These are phyloP conservation scores for Orchestes rusci DNA, from an alignment of 2,888 invertebrate genomes.

Conservation along the genomic window DNA sequence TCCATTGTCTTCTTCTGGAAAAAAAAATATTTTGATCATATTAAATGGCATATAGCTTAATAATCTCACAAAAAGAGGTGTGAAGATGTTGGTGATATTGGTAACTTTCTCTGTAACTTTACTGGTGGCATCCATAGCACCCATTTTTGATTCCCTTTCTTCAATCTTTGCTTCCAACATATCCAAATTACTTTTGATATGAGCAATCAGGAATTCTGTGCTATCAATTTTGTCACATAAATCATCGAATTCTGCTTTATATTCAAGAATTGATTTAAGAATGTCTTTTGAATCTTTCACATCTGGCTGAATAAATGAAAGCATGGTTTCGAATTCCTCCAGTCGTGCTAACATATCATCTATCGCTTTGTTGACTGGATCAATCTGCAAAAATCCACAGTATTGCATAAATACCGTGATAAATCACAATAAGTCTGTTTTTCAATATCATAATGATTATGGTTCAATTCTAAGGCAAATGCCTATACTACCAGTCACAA, in stretches of 20 bases:
- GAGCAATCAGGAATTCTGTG: slow-evolving; percentile 29
- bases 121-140: slow-evolving; percentile 27
- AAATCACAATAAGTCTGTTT: not conserved
- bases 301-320: slow-evolving; percentile 32
- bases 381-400: slow-evolving; percentile 26
- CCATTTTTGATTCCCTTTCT: slow-evolving; percentile 32
- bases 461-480: not conserved
- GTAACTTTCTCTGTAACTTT: slow-evolving; percentile 34
- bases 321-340: slow-evolving; percentile 36
- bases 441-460: not conserved
- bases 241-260: slow-evolving; percentile 28
- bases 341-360: slow-evolving; percentile 34
- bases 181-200: slow-evolving; percentile 33
- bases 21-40: slow-evolving; percentile 6
- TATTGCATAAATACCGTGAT: not conserved
- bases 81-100: slow-evolving; percentile 32
- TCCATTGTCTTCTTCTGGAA: slow-evolving; percentile 32
- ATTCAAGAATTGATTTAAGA: slow-evolving; percentile 27
- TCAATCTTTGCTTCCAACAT: slow-evolving; percentile 31
- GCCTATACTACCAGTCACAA: no score
- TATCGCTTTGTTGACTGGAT: slow-evolving; percentile 30
- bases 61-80: slow-evolving; percentile 34
- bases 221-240: slow-evolving; percentile 33
- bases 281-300: slow-evolving; percentile 30
- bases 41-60: no score